Conservation (phyloP, 2,797 vertebrate species). For the Triplophysa bombifrons region DNA sequence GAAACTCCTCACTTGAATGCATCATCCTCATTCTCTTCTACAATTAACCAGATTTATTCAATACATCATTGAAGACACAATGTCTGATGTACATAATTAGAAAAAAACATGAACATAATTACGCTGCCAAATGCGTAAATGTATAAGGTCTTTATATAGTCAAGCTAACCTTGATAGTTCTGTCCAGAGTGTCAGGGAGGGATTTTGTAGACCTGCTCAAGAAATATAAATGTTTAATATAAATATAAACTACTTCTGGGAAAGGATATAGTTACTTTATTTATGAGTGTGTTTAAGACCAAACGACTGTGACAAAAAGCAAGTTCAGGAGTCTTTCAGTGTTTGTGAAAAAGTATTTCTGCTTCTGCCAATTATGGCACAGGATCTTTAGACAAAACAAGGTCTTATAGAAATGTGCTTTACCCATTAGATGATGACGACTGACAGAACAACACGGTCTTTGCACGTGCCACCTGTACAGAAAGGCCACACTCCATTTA, state of each 20-base stretch:
- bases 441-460: slow-evolving; percentile 47
- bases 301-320: not conserved
- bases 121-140: not conserved
- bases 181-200: slow-evolving; percentile 37
- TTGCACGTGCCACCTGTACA: slow-evolving; percentile 56
- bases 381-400: not conserved
- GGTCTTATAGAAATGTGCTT: not conserved
- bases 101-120: too few relatives aligned
- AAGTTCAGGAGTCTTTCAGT: not conserved
- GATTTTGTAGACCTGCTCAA: slow-evolving; percentile 52
- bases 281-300: not conserved
- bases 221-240: not conserved
- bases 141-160: not conserved
- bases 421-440: slow-evolving; percentile 60
- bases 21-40: slow-evolving; percentile 30
- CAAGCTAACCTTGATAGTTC: slow-evolving; percentile 52
- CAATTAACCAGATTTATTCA: not conserved
- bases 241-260: not conserved
- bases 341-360: not conserved
- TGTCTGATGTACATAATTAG: not conserved
- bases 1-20: slow-evolving; percentile 66
- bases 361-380: not conserved
- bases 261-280: not conserved
- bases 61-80: not conserved
- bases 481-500: not conserved